Evolutionary conservation across 1,140 invertebrate species (phyloP), one percentile per base, ranked within the genome.

Genomic region (Popillia japonica): DNA sequence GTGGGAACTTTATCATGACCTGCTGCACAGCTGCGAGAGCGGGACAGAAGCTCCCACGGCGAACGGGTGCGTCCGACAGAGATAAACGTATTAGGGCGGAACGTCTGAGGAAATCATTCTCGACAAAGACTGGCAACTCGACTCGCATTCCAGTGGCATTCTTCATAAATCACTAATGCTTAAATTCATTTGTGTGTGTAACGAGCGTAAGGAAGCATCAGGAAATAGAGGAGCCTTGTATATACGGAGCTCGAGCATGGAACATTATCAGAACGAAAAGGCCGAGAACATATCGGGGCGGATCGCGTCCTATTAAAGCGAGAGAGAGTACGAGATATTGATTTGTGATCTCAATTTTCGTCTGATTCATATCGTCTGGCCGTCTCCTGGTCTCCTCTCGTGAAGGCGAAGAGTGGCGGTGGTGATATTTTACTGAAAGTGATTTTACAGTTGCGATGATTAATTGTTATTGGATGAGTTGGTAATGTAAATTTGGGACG

Each of bases 91-190:
- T 34, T 9, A 23, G 61, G 61, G 61, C 27, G 61, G 23, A 68
- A 34, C 61, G 61, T 68, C 61, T 68, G 61, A 68, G 61, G 61
- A 68, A 68, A 68, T 68, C 61, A 34, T 68, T 68, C 61, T 34
- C 61, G 61, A 68, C 61, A 68, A 68, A 68, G 61, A 68, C 61
- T 68, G 14, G 61, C 61, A 27, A 68, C 61, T 68, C 61, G 61
- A 68, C 61, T 68, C 61, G 61, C 61, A 68, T 68, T 68, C 61
- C 61, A 68, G 61, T 68, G 61, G 61, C 61, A 68, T 68, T 68
- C 61, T 68, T 68, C 61, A 68, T 68, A 68, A 68, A 68, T 68
- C 61, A 68, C 61, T 68, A 68, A 68, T 68, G 61, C 61, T 68
- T 68, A 68, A 68, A 68, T 68, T 68, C 61, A 68, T 22, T 68